Evolutionary conservation across 2,113 vertebrate species (phyloP).

Genomic region (Clarias magur): DNA sequence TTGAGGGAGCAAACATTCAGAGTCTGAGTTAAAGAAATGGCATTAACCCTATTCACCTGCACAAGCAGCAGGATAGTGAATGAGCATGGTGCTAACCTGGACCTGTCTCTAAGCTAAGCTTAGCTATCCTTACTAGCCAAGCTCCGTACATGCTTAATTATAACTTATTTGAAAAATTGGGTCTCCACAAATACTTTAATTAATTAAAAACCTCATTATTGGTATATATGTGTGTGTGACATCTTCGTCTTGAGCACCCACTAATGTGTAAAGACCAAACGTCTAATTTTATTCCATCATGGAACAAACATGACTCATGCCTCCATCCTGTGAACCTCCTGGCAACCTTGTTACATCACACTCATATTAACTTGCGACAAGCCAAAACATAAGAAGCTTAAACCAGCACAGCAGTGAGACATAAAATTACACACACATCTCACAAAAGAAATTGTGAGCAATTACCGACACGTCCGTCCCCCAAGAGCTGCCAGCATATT

Average conservation of each 20-base stretch:
- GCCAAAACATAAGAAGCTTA: constrained; percentile 25
- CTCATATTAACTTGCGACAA: neutral
- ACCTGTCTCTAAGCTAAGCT: too few species aligned
- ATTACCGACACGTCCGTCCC: constrained; percentile 24
- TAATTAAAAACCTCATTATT: too few species aligned
- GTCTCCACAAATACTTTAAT: too few species aligned
- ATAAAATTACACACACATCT: constrained; percentile 1
- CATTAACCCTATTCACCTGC: too few species aligned
- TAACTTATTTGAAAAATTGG: too few species aligned
- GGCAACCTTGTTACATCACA: neutral
- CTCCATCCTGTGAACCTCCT: neutral
- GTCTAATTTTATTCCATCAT: neutral
- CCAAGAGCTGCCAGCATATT: constrained; percentile 50
- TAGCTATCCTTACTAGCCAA: too few species aligned
- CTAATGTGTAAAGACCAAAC: neutral
- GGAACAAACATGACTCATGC: neutral
- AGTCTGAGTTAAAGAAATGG: too few species aligned
- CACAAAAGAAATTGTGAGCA: constrained; percentile 24
- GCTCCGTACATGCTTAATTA: too few species aligned
- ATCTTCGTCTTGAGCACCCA: neutral
- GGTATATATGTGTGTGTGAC: too few species aligned
- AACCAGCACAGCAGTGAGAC: constrained; percentile 6
- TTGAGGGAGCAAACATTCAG: too few species aligned
- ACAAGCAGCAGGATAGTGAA: too few species aligned
- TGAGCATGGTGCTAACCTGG: too few species aligned